Evolutionary conservation across 2,888 invertebrate species (phyloP).

Genomic region (Sipha maydis): DNA sequence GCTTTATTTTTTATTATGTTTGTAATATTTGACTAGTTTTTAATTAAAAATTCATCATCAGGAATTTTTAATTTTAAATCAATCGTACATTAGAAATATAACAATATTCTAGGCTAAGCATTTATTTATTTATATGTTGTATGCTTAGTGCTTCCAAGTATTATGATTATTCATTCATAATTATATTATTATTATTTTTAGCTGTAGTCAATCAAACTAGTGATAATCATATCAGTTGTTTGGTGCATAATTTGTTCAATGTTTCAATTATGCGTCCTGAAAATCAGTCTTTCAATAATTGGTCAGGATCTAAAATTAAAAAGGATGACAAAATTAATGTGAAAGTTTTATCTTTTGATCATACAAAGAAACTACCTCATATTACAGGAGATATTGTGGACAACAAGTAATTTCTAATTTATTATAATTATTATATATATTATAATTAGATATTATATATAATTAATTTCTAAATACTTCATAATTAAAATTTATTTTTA

Average conservation of each 20-base stretch:
- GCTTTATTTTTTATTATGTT: no score
- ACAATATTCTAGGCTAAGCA: no score
- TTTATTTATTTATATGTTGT: no score
- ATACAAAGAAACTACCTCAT: conserved; percentile 56
- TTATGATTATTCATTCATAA: neutral
- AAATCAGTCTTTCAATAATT: conserved; percentile 10
- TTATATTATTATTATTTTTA: conserved; percentile 20
- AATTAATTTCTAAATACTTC: no score
- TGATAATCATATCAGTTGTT: conserved; percentile 56
- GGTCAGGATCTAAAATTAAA: conserved; percentile 50
- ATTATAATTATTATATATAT: no score
- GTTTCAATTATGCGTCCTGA: conserved; percentile 55
- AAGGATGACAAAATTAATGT: conserved; percentile 47
- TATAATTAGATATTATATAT: no score
- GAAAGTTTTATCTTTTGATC: conserved; percentile 53
- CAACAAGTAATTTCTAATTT: conserved; percentile 15
- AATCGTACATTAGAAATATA: no score
- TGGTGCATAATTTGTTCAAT: conserved; percentile 52
- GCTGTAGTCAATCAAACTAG: conserved; percentile 57
- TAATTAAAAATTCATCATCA: no score
- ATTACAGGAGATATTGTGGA: conserved; percentile 48
- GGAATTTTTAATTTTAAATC: no score
- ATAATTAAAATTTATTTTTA: neutral
- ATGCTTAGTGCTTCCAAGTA: no score
- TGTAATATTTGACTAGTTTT: no score